phyloP scores from a whole-genome alignment of 2,888 invertebrate genomes.

The Oligia fasciuncula region DNA sequence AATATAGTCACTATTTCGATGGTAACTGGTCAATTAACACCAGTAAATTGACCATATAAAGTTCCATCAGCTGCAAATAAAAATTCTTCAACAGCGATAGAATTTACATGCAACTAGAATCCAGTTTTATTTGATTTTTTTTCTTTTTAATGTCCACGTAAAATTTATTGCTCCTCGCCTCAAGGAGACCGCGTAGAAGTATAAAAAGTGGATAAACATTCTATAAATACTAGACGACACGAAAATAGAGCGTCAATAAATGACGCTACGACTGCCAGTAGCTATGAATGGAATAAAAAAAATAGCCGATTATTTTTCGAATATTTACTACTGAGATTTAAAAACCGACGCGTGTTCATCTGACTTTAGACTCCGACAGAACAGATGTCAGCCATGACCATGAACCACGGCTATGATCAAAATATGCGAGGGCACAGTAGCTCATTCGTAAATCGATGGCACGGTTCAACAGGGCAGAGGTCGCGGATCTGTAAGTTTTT shows the following conservation, averaged over 20 bases:
- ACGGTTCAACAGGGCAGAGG: not conserved
- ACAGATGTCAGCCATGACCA: not conserved
- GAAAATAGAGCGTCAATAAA: not conserved
- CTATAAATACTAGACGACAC: slow-evolving; percentile 12
- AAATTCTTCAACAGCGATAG: slow-evolving; percentile 12
- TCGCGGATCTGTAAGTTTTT: not conserved
- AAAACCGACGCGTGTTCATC: not conserved
- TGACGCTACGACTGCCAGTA: not conserved
- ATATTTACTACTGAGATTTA: not conserved
- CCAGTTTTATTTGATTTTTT: slow-evolving; percentile 30
- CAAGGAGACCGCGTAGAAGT: slow-evolving; percentile 35
- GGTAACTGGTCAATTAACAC: slow-evolving; percentile 30
- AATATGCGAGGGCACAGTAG: no score
- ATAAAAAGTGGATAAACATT: slow-evolving; percentile 36
- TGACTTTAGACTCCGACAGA: not conserved
- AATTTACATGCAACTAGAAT: slow-evolving; percentile 34
- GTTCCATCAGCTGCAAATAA: slow-evolving; percentile 18
- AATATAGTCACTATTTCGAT: slow-evolving; percentile 12
- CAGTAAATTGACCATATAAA: slow-evolving; percentile 8
- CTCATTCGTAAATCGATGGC: not conserved
- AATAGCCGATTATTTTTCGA: not conserved
- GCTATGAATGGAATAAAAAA: slow-evolving; percentile 36
- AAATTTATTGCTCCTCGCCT: slow-evolving; percentile 38
- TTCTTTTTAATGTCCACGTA: slow-evolving; percentile 24
- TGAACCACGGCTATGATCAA: not conserved